Evolutionary conservation across 2,797 vertebrate species (phyloP), one percentile per base, ranked within the genome.

Genomic region (Mus caroli): DNA sequence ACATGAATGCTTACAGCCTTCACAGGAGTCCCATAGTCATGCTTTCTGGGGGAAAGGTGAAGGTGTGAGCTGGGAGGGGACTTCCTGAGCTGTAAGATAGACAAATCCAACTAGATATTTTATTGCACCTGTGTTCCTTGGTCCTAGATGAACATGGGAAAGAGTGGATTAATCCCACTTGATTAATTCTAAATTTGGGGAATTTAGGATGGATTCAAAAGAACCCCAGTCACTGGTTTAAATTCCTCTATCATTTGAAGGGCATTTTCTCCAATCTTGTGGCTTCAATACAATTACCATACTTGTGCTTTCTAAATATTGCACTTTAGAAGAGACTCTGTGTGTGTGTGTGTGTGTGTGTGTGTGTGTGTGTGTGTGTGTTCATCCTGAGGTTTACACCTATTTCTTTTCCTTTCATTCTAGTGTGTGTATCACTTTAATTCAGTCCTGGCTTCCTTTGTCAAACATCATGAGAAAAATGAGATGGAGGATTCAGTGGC

Each of bases 391-490:
- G 52, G 43, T 75, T 92, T 26, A 31, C 19, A 85, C 82, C 8
- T 56, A n/a, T 43, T 46, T 93, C 71, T 92, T 95, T 88, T 40
- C 26, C 92, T 94, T 84, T 87, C 50, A 91, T 89, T 37, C 52
- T 54, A 96, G 76, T 46, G 88, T 13, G 7, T 46, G 46, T 40
- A 37, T 50, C 78, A 93, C 90, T 94, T 54, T 64, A 92, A 93
- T 88, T 97, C 77, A n/a, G 69, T 88, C 88, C 91, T 82, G 31
- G 88, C 46, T 71, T 83, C 40, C 78, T 43, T 82, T 83, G 94
- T 89, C 86, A 95, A 84, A 96, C 31, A 71, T 86, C 58, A 88
- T 31, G 83, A 93, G 91, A 96, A 94, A 46, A 83, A 67, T 77
- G 56, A 46, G 54, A 80, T 86, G 64, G 78, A 90, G 67, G 10